Conservation (phyloP, 1,140 invertebrate genomes). For the Penaeus japonicus region DNA sequence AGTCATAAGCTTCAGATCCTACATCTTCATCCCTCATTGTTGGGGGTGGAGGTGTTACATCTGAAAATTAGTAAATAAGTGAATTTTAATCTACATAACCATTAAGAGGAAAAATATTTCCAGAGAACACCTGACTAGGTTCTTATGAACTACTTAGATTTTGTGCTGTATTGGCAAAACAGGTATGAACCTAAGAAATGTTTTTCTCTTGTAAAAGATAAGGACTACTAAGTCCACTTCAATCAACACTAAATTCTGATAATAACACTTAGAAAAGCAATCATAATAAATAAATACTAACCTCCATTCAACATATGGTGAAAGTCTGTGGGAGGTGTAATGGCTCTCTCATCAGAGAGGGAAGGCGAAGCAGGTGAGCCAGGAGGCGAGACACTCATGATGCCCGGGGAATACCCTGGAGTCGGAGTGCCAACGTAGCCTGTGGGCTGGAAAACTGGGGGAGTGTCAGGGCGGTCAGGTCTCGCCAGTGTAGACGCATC, state of each 20-base stretch:
- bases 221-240: too few species aligned
- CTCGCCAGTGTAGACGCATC: not conserved
- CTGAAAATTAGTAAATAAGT: conserved; percentile 6
- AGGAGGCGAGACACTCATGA: conserved; percentile 41
- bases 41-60: conserved; percentile 35
- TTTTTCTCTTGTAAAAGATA: too few species aligned
- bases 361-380: conserved; percentile 30
- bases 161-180: too few species aligned
- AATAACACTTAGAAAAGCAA: not conserved
- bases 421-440: conserved; percentile 2
- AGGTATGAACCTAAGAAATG: not conserved
- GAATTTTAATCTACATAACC: not conserved
- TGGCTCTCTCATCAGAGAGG: conserved; percentile 23
- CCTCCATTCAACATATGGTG: conserved; percentile 58
- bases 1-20: conserved; percentile 6
- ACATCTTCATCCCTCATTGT: conserved; percentile 39
- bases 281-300: conserved; percentile 19
- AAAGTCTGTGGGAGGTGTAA: conserved; percentile 24
- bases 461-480: conserved; percentile 39
- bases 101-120: too few species aligned
- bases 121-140: too few species aligned
- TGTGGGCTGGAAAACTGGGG: conserved; percentile 30
- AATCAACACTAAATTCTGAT: not conserved
- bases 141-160: too few species aligned
- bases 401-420: conserved; percentile 33